phyloP scores from a whole-genome alignment of 2,113 vertebrate genomes.

The Carassius gibelio region DNA sequence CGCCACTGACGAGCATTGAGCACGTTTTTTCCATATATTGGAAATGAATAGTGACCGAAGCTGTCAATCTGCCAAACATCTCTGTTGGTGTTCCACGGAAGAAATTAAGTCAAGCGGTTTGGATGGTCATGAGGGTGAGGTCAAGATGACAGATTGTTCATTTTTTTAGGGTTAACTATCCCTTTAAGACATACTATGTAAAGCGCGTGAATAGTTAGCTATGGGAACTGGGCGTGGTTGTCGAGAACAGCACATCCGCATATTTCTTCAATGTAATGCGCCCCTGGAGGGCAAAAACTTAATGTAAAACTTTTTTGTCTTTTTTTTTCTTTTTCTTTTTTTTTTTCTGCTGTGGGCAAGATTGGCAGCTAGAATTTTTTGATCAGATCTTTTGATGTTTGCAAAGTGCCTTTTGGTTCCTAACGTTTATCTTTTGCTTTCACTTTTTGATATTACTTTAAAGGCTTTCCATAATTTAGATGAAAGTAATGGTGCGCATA shows the following conservation, averaged over 20 bases:
- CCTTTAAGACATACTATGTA: background rate
- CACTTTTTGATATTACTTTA: too few relatives aligned
- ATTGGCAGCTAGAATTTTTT: background rate
- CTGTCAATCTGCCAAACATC: background rate
- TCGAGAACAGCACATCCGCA: conserved; percentile 53
- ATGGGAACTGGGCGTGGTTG: conserved; percentile 57
- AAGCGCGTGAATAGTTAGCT: conserved; percentile 25
- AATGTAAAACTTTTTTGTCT: background rate
- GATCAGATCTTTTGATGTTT: background rate
- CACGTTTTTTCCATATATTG: background rate
- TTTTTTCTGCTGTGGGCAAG: background rate
- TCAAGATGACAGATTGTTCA: background rate
- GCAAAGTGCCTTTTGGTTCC: background rate
- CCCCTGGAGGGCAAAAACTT: background rate
- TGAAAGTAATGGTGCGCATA: too few relatives aligned
- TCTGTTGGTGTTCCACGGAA: background rate
- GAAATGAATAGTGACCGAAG: background rate
- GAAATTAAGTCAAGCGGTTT: background rate
- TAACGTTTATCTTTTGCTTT: too few relatives aligned
- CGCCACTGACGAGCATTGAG: background rate
- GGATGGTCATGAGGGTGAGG: background rate
- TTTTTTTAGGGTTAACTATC: background rate
- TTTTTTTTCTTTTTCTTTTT: background rate
- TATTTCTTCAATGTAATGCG: conserved; percentile 37
- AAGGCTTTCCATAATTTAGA: too few relatives aligned